These are phyloP conservation scores for Scolopax mira DNA, from an alignment of 2,113 vertebrate genomes.

Conservation along the genomic window DNA sequence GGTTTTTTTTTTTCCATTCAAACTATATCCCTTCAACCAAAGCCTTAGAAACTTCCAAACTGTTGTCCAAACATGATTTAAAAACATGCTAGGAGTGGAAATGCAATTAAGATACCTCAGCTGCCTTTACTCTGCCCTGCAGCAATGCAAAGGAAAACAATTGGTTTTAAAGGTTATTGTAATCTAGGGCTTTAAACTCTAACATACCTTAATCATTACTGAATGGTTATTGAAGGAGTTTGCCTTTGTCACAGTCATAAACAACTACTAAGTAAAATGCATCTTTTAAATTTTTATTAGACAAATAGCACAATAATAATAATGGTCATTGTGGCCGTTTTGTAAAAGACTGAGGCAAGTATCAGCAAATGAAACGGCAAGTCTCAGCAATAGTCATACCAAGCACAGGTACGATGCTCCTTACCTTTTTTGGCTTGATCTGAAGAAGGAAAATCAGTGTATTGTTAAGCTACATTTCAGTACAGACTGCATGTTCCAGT, in stretches of 20 bases:
- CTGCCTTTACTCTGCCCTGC: constrained; percentile 33
- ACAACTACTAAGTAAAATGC: neutral
- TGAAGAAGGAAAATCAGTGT: neutral
- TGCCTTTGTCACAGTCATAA: constrained; percentile 13
- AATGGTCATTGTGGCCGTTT: neutral
- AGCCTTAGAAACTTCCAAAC: neutral
- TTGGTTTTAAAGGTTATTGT: constrained; percentile 60
- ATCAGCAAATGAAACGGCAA: neutral
- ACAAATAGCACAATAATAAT: neutral
- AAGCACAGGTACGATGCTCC: neutral
- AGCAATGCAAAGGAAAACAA: constrained; percentile 46
- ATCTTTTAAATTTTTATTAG: neutral
- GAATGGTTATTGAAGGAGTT: constrained; percentile 28
- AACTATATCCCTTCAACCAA: neutral
- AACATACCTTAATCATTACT: constrained; percentile 27
- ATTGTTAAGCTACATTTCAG: neutral
- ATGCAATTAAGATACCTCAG: constrained; percentile 31
- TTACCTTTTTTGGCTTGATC: neutral
- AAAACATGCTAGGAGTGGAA: constrained; percentile 12
- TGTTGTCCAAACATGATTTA: neutral
- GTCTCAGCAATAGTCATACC: neutral
- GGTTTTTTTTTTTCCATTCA: neutral
- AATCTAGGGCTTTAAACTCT: constrained; percentile 31
- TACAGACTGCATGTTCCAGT: neutral
- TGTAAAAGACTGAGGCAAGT: neutral